phyloP scores from a whole-genome alignment of 53 echinoderm and acorn worm genomes.

The Apostichopus leukothele region DNA sequence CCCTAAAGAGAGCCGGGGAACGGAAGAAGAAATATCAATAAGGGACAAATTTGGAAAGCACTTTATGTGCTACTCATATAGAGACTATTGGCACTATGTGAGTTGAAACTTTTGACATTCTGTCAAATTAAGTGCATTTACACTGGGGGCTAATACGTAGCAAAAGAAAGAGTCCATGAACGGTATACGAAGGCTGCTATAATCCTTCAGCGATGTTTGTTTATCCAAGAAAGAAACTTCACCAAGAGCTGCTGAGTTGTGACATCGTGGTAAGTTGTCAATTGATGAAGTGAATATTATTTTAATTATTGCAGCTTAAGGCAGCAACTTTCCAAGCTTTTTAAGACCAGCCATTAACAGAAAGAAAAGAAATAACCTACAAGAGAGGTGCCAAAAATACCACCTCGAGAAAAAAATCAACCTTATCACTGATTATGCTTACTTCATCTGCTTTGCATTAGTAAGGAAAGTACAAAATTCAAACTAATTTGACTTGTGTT shows the following conservation, averaged over 20 bases:
- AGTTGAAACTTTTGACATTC: not conserved
- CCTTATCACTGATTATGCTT: not conserved
- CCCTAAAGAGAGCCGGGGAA: conserved; percentile 50
- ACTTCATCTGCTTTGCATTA: not conserved
- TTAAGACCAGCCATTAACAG: conserved; percentile 27
- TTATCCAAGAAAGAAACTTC: conserved; percentile 1
- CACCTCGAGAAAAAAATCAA: not conserved
- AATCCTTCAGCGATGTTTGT: conserved; percentile 13
- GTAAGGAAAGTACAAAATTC: not conserved
- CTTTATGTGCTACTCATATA: not conserved
- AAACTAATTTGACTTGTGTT: not conserved
- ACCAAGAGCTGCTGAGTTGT: conserved; percentile 18
- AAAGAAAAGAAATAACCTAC: not conserved
- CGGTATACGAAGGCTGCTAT: not conserved
- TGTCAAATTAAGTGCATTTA: not conserved
- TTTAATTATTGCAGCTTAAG: not conserved
- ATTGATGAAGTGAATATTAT: not conserved
- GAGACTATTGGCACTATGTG: too few species aligned
- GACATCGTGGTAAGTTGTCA: not conserved
- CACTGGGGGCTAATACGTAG: conserved; percentile 9
- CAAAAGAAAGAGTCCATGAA: conserved; percentile 4
- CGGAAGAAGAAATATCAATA: conserved; percentile 16
- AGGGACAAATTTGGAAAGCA: conserved; percentile 20
- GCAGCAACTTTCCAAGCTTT: conserved; percentile 32
- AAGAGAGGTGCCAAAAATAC: not conserved